Conservation (phyloP, 2,888 invertebrate species). For the Scaptodrosophila latifasciaeformis region DNA sequence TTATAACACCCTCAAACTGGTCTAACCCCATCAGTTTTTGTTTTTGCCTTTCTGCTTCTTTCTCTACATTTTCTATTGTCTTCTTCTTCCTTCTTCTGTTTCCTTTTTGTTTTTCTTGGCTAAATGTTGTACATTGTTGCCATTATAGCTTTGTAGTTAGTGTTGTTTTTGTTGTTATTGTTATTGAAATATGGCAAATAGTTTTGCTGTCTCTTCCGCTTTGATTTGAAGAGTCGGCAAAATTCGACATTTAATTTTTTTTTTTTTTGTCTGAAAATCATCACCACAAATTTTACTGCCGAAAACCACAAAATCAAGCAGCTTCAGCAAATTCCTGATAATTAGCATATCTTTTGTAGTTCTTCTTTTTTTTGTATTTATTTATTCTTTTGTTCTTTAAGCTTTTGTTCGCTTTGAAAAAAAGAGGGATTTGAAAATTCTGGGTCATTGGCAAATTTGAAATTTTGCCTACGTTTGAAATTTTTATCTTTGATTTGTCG, state of each 20-base stretch:
- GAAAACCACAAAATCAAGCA: too few species aligned
- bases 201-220: conserved; percentile 39
- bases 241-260: not conserved
- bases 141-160: conserved; percentile 21
- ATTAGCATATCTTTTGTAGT: conserved; percentile 43
- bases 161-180: conserved; percentile 28
- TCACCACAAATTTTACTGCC: too few species aligned
- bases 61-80: not conserved
- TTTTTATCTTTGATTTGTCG: too few species aligned
- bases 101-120: conserved; percentile 28
- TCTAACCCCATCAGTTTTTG: conserved; percentile 28
- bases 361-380: not conserved
- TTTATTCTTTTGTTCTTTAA: not conserved
- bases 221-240: conserved; percentile 33
- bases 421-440: not conserved
- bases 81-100: too few species aligned
- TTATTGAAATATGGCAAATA: conserved; percentile 42
- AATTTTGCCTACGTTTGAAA: too few species aligned
- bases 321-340: conserved; percentile 27
- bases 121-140: conserved; percentile 38
- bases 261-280: not conserved
- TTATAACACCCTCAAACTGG: not conserved
- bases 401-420: too few species aligned
- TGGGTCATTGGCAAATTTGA: too few species aligned
- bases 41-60: not conserved